Base-by-base conservation (phyloP, 2,113 vertebrate genomes). In the Oreochromis niloticus region DNA sequence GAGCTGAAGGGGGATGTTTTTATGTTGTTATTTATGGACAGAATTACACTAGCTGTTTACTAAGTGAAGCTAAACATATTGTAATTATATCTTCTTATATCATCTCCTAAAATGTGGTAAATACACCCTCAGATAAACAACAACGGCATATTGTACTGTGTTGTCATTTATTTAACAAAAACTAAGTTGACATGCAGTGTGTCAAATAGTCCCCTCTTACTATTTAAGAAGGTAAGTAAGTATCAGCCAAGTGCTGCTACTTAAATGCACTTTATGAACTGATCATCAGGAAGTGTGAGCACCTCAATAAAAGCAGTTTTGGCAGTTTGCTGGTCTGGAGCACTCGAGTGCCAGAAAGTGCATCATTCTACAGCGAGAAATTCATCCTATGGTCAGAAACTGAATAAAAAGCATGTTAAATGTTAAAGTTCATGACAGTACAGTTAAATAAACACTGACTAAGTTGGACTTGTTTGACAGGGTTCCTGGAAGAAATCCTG, bases 1-100 rank as follows among this genome's bases (percentile, higher is more conserved):
- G 71, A 50, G 43, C 43, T 78, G 14, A 19, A 78, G 4, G 43
- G 32, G 1, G 6, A 1, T 0, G 0, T 13, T 12, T 32, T 78
- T 32, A 32, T 32, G 43, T 17, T 46, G 41, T 12, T 50, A 0
- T 32, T 19, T 2, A 11, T 78, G 16, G 71, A 32, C 9, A 78
- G 3, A 78, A 78, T 73, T 17, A 73, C 8, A 46, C 13, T 3
- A 24, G 2, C 41, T 46, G 13, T 73, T 27, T 73, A 24, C 71
- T 32, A 43, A 54, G 22, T 61, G 63, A 34, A 61, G 7, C 7
- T 32, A 22, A 61, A 32, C 54, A 32, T 14, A 14, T 61, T 34
- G 19, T n/a, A 41, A 27, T 82, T 61, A 24, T 61, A 46, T 48
- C 17, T 63, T 66, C 32, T 66, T n/a, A 66, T 68, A 39, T 39